Evolutionary conservation across 2,888 invertebrate genomes (phyloP).

Genomic region (Escarpia spicata): DNA sequence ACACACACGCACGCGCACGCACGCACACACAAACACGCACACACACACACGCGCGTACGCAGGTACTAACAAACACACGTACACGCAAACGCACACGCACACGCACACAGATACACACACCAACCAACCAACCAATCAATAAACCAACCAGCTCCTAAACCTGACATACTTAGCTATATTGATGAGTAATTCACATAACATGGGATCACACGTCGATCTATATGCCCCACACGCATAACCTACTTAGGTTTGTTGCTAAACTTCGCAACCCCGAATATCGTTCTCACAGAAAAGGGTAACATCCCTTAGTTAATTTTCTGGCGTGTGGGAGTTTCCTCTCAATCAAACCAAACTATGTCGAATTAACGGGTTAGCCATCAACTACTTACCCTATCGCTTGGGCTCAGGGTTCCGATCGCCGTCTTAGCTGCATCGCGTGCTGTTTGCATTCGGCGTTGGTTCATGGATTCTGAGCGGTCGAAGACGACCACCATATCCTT

Average conservation of each 20-base stretch:
- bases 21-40: no score
- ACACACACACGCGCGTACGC: not conserved
- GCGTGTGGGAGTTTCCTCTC: no score
- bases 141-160: no score
- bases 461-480: not conserved
- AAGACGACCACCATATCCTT: slow-evolving; percentile 1
- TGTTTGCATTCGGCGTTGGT: not conserved
- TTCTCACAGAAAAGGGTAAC: not conserved
- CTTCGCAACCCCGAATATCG: no score
- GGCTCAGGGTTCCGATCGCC: not conserved
- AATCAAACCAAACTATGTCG: no score
- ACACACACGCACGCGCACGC: no score
- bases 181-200: no score
- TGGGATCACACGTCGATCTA: no score
- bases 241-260: no score
- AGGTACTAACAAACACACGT: not conserved
- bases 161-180: no score
- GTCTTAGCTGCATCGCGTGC: not conserved
- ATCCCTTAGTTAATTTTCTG: not conserved
- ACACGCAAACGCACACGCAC: not conserved
- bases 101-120: not conserved
- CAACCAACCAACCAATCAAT: not conserved
- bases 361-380: no score
- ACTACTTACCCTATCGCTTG: not conserved
- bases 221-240: no score